These are phyloP conservation scores for Hemibagrus guttatus DNA, from an alignment of 2,797 vertebrate genomes.

Conservation along the genomic window DNA sequence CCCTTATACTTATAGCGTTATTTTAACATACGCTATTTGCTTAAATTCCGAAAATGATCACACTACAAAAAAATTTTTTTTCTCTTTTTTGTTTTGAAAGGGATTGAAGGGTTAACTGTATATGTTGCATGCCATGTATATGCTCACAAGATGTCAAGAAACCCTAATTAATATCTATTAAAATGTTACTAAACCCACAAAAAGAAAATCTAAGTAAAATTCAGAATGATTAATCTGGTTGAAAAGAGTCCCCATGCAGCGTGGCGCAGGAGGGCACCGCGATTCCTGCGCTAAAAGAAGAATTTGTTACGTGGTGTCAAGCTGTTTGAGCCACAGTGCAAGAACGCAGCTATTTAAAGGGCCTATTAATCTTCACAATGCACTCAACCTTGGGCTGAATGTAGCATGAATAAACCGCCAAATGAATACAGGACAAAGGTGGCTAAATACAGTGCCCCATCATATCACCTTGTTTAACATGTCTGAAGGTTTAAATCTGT, in stretches of 20 bases:
- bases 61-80: not conserved
- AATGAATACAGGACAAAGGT: conserved; percentile 51
- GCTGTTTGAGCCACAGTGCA: conserved; percentile 40
- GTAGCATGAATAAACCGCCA: conserved; percentile 50
- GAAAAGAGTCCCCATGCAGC: conserved; percentile 26
- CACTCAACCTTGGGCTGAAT: conserved; percentile 52
- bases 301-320: conserved; percentile 45
- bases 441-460: conserved; percentile 44
- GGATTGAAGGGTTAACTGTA: not conserved
- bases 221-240: conserved; percentile 38
- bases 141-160: not conserved
- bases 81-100: not conserved
- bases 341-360: conserved; percentile 51
- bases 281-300: conserved; percentile 41
- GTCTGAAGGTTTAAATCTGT: conserved; percentile 33
- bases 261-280: conserved; percentile 14
- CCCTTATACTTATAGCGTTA: not conserved
- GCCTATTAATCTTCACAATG: conserved; percentile 53
- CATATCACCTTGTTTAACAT: conserved; percentile 46
- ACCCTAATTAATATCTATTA: not conserved
- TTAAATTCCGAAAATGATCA: not conserved
- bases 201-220: not conserved
- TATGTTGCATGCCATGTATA: not conserved
- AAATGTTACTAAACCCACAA: not conserved
- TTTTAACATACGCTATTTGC: not conserved